These are phyloP conservation scores for Gallinago media DNA, from an alignment of 2,113 vertebrate species.

Conservation along the genomic window DNA sequence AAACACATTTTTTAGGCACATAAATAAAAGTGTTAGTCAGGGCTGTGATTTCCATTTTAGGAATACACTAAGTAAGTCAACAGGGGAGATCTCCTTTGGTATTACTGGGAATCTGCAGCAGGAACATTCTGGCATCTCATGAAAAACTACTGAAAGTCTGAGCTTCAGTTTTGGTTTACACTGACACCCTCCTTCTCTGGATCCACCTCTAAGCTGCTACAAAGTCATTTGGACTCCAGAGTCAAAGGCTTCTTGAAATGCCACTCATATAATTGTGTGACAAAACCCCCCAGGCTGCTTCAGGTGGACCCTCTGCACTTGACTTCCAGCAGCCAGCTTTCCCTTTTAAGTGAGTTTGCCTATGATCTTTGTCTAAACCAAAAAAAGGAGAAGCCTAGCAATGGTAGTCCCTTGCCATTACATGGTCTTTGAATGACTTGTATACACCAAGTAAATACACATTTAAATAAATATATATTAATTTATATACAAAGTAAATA, in stretches of 20 bases:
- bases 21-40: not conserved
- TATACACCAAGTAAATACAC: not conserved
- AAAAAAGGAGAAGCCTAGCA: not conserved
- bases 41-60: not conserved
- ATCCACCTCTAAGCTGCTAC: not conserved
- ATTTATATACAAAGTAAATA: not conserved
- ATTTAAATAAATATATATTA: not conserved
- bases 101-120: not conserved
- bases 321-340: not conserved
- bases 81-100: not conserved
- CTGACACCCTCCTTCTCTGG: not conserved
- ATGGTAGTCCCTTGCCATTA: not conserved
- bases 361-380: not conserved
- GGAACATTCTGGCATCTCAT: not conserved
- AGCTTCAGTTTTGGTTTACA: not conserved
- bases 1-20: not conserved
- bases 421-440: accelerated
- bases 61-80: not conserved
- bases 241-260: not conserved
- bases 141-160: not conserved
- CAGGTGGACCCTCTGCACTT: too few species aligned
- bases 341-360: not conserved
- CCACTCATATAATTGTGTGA: not conserved
- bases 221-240: not conserved
- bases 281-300: not conserved